These are phyloP conservation scores for Leptobrachium ailaonicum DNA, from an alignment of 2,113 vertebrate species.

Conservation along the genomic window DNA sequence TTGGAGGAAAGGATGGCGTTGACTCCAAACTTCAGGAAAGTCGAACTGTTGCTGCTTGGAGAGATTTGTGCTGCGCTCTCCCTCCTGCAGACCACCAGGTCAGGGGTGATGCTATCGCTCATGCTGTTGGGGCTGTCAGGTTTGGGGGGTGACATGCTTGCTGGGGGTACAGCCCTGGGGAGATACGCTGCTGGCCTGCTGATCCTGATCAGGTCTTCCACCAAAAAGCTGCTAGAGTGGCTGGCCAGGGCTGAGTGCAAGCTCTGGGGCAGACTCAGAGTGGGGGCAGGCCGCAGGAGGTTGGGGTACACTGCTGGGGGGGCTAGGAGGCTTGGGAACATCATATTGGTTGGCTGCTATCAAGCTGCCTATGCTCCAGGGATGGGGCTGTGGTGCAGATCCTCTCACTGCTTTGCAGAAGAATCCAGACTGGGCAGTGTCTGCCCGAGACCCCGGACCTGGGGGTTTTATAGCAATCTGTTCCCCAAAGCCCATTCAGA, in stretches of 20 bases:
- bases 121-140: conserved; percentile 59
- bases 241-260: conserved; percentile 76
- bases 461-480: conserved; percentile 83
- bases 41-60: conserved; percentile 61
- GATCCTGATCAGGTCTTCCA: conserved; percentile 89
- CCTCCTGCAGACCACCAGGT: conserved; percentile 61
- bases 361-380: conserved; percentile 31
- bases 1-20: conserved; percentile 90
- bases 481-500: conserved; percentile 72
- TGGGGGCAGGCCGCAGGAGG: conserved; percentile 79
- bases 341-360: conserved; percentile 68
- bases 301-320: conserved; percentile 85
- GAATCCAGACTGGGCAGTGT: conserved; percentile 64
- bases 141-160: conserved; percentile 67
- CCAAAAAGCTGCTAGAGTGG: conserved; percentile 87
- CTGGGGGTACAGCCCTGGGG: conserved; percentile 70
- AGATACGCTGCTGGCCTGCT: conserved; percentile 76
- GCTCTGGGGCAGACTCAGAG: conserved; percentile 78
- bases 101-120: conserved; percentile 63
- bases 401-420: conserved; percentile 55
- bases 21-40: conserved; percentile 92
- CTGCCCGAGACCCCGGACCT: conserved; percentile 65
- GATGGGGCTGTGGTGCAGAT: conserved; percentile 41
- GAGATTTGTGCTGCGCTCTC: conserved; percentile 67
- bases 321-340: conserved; percentile 89